Conservation (phyloP, 2,113 vertebrate genomes). For the Triplophysa rosa region DNA sequence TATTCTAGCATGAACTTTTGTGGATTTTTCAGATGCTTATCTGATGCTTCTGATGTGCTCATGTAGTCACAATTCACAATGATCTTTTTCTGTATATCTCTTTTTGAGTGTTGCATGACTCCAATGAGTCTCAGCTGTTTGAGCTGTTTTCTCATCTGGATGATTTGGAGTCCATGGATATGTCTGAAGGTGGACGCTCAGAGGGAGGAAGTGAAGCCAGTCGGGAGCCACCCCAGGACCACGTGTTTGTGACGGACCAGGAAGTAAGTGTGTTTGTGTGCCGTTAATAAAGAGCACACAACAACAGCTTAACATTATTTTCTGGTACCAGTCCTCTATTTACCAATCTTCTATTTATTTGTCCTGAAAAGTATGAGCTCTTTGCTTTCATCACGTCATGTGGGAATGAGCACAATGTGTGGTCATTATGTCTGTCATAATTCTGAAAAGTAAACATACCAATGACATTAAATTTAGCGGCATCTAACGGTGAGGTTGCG, state of each 20-base stretch:
- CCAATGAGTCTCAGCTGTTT: conserved; percentile 91
- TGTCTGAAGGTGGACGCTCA: conserved; percentile 92
- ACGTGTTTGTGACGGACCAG: conserved; percentile 89
- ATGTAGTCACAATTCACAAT: background rate
- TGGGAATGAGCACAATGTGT: conserved; percentile 98
- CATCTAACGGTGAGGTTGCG: too few relatives aligned
- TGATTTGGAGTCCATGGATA: conserved; percentile 97
- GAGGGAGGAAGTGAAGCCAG: conserved; percentile 89
- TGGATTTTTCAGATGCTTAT: background rate
- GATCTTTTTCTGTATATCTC: conserved; percentile 23
- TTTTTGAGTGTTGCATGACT: conserved; percentile 92
- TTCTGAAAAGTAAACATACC: too few relatives aligned
- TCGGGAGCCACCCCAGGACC: conserved; percentile 89
- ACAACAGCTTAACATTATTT: background rate
- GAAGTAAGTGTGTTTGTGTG: conserved; percentile 77
- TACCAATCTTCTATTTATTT: background rate
- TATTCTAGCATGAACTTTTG: background rate
- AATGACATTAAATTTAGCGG: too few relatives aligned
- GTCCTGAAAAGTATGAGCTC: conserved; percentile 87
- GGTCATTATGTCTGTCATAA: conserved; percentile 93
- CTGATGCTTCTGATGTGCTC: background rate
- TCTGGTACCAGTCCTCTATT: background rate
- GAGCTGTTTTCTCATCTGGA: conserved; percentile 99
- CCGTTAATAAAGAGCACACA: too few relatives aligned
- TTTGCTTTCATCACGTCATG: conserved; percentile 98